A percentile compares a stretch with the other conserved stretches of the same genome.
These are phyloP conservation scores for Gobionotothen gibberifrons DNA, from an alignment of 2,797 vertebrate genomes.

Conservation along the genomic window DNA sequence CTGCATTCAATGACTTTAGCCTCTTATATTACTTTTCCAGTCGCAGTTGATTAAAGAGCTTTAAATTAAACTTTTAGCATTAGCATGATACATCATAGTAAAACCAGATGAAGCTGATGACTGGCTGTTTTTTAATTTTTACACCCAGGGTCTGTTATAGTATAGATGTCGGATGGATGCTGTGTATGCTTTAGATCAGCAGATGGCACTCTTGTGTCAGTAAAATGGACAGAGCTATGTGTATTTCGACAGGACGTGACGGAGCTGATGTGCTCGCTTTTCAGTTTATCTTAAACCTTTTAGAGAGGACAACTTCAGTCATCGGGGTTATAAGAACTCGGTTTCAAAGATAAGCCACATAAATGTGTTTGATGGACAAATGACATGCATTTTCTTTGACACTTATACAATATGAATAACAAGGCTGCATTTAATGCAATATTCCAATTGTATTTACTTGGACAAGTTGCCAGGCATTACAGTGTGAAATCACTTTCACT, in stretches of 20 bases:
- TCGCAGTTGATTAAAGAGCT: constrained; percentile 56
- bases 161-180: constrained; percentile 27
- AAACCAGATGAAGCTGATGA: constrained; percentile 56
- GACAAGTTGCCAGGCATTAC: neutral
- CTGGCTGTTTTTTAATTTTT: constrained; percentile 32
- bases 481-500: constrained; percentile 21
- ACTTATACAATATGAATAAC: neutral
- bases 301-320: constrained; percentile 36
- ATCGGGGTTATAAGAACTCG: constrained; percentile 36
- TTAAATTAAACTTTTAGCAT: constrained; percentile 48
- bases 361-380: constrained; percentile 26
- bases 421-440: constrained; percentile 6
- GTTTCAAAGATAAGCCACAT: constrained; percentile 47
- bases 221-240: constrained; percentile 14
- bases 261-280: constrained; percentile 47
- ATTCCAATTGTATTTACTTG: constrained; percentile 11
- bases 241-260: constrained; percentile 6
- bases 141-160: constrained; percentile 13
- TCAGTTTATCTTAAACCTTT: constrained; percentile 51
- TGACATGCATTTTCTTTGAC: constrained; percentile 15
- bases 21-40: constrained; percentile 33
- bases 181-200: constrained; percentile 58
- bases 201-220: constrained; percentile 80
- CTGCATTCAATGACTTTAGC: constrained; percentile 26
- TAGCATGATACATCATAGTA: constrained; percentile 54